Base-by-base conservation (phyloP, 2,113 vertebrate species). In the Otus sunia region DNA sequence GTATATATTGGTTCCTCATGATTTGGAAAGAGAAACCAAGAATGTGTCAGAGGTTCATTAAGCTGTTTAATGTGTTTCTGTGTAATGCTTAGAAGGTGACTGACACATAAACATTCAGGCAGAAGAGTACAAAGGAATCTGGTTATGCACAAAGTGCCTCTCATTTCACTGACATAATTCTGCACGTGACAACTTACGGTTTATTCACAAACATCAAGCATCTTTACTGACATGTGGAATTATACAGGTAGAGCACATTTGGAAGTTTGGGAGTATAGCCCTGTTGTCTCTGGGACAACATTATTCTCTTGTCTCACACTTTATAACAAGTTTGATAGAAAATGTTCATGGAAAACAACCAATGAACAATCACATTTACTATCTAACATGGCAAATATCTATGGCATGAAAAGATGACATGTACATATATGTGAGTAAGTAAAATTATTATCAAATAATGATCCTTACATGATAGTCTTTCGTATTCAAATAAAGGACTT, bases 141-240 rank as follows among this genome's bases (percentile, higher is more conserved):
- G 27, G 6, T 68, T 49, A 49, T 16, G 19, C 49, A 69, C 26
- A 36, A 79, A 19, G 18, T 12, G 7, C 5, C 5, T 87, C 36
- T 73, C 27, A 30, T 71, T 90, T 67, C 56, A 22, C 17, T 45
- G 21, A 53, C 4, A 2, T 53, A 72, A 69, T 59, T 79, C 59
- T 68, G 30, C 64, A 64, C 0, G 0, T 58, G 11, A 55, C 32
- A 84, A 25, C 11, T 64, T 45, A 43, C 0, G 0, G 14, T 69
- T 73, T 67, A 67, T 58, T 79, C 30, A 73, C 20, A 73, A 95
- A 56, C 43, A 73, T 15, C 18, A 39, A 34, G 56, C 85, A 4
- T 23, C 10, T 89, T 77, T 63, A 29, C 12, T 30, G 60, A 30
- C 8, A 2, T 73, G 53, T 29, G 49, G 21, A 71, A 88, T 41